Percentiles rank a stretch among this genome's conserved stretches.
Conservation (phyloP, 2,888 invertebrate species). For the Baronia brevicornis region DNA sequence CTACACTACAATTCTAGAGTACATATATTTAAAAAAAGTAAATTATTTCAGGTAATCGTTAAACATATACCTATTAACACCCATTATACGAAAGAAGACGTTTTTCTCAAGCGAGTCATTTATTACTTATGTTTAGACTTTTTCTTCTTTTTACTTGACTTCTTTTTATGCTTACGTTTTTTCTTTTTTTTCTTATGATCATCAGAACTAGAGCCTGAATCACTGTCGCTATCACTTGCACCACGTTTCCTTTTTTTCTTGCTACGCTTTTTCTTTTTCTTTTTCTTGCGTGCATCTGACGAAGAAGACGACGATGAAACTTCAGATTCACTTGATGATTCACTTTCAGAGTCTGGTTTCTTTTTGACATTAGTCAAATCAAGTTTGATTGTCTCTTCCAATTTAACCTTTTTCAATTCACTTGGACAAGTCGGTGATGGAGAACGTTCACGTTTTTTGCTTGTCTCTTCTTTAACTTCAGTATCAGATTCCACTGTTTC, state of each 20-base stretch:
- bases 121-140: constrained; percentile 75
- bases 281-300: constrained; percentile 73
- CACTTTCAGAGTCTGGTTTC: constrained; percentile 61
- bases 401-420: constrained; percentile 51
- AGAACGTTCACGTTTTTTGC: constrained; percentile 55
- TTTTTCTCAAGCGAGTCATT: constrained; percentile 6
- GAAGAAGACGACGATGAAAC: constrained; percentile 69
- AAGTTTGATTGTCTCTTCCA: constrained; percentile 63
- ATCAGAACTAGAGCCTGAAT: constrained; percentile 80
- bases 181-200: constrained; percentile 81
- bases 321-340: constrained; percentile 61
- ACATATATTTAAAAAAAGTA: constrained; percentile 5
- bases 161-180: constrained; percentile 81
- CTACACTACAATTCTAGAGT: constrained; percentile 9
- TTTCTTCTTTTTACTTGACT: constrained; percentile 82
- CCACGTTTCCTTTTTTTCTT: constrained; percentile 78
- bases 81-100: constrained; percentile 20
- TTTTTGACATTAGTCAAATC: constrained; percentile 67
- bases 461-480: constrained; percentile 74
- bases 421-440: constrained; percentile 34
- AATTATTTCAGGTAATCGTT: constrained; percentile 20
- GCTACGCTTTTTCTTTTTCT: constrained; percentile 78
- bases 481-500: constrained; percentile 76
- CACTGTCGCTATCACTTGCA: constrained; percentile 78
- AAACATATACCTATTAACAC: constrained; percentile 24